Evolutionary conservation across 2,797 vertebrate species (phyloP).

Genomic region (Chaenodraco wilsoni): DNA sequence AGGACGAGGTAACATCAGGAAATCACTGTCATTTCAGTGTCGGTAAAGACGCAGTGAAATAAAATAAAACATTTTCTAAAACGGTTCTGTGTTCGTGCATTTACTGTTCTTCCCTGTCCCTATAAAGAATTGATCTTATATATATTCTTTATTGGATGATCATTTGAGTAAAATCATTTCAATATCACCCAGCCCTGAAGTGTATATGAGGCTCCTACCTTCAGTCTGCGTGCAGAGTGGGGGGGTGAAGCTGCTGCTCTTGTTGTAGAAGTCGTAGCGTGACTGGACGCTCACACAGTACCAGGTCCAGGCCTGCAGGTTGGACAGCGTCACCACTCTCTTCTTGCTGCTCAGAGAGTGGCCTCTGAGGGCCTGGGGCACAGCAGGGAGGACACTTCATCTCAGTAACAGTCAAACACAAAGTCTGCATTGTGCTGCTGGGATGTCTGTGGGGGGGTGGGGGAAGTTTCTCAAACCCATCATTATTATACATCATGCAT

Average conservation of each 20-base stretch:
- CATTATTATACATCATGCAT: too few relatives aligned
- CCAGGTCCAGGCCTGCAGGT: conserved; percentile 67
- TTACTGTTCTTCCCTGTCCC: too few relatives aligned
- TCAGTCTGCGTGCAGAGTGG: conserved; percentile 66
- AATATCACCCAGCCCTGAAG: too few relatives aligned
- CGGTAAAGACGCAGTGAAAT: too few relatives aligned
- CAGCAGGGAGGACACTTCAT: neutral
- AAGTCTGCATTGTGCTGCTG: neutral
- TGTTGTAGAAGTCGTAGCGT: conserved; percentile 57
- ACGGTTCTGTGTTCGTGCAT: too few relatives aligned
- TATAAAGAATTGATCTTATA: too few relatives aligned
- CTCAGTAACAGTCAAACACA: neutral
- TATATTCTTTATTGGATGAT: too few relatives aligned
- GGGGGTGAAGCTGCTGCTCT: conserved; percentile 69
- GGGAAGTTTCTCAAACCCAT: conserved; percentile 1
- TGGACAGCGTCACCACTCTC: conserved; percentile 58
- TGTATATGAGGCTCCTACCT: conserved; percentile 46
- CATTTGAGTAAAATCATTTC: too few relatives aligned
- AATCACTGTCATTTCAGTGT: too few relatives aligned
- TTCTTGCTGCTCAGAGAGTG: neutral
- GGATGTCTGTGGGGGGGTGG: neutral
- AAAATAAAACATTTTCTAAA: too few relatives aligned
- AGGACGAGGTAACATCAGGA: too few relatives aligned
- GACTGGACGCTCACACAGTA: conserved; percentile 78
- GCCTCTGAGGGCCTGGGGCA: conserved; percentile 24